Percentiles rank a stretch among this genome's conserved stretches.
phyloP scores from a whole-genome alignment of 2,113 vertebrate species.

The Calidris pugnax region DNA sequence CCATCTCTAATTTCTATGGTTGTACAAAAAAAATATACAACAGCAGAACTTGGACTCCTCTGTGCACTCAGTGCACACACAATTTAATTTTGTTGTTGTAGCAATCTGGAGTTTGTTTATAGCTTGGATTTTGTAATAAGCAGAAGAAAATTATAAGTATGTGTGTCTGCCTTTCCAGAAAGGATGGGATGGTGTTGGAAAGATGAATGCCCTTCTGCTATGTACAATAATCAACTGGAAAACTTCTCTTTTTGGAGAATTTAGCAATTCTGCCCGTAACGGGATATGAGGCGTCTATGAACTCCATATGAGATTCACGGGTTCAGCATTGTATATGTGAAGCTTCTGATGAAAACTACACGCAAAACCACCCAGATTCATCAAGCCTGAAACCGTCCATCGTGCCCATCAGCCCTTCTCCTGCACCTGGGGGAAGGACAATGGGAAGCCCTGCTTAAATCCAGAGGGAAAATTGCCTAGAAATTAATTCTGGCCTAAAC shows the following conservation, averaged over 20 bases:
- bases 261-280: neutral
- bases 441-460: neutral
- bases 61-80: neutral
- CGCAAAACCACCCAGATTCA: neutral
- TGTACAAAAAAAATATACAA: neutral
- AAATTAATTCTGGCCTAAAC: neutral
- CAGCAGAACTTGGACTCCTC: neutral
- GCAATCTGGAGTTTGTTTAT: neutral
- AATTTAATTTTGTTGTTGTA: neutral
- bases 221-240: neutral
- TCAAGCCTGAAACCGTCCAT: neutral
- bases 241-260: neutral
- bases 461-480: neutral
- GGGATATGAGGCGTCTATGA: neutral
- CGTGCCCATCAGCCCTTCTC: neutral
- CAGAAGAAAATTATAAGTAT: neutral
- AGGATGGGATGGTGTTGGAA: neutral
- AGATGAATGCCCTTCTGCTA: neutral
- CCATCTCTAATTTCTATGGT: neutral
- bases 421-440: too few relatives aligned
- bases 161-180: neutral
- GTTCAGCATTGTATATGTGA: fast-evolving
- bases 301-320: fast-evolving
- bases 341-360: neutral
- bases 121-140: neutral